Conservation (phyloP, 2,797 vertebrate species). For the Melanotaenia pygmaea region DNA sequence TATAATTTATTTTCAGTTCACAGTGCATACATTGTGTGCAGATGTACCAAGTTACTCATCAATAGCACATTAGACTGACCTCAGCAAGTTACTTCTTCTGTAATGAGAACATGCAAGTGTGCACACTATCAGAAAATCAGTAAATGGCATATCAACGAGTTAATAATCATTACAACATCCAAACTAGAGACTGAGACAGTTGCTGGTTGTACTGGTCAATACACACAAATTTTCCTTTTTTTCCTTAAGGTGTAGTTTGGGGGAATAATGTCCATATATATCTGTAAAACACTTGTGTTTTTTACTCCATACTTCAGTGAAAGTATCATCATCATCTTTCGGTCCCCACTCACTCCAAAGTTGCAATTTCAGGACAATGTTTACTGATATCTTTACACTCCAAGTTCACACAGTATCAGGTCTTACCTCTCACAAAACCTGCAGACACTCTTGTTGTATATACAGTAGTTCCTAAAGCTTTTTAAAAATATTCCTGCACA, state of each 20-base stretch:
- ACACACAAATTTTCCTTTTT: slow-evolving; percentile 1
- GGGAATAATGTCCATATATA: slow-evolving; percentile 9
- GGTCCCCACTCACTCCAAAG: slow-evolving; percentile 8
- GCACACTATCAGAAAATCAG: slow-evolving; percentile 48
- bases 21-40: slow-evolving; percentile 82
- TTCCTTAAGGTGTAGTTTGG: background rate
- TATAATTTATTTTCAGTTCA: slow-evolving; percentile 82
- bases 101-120: slow-evolving; percentile 76
- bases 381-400: background rate
- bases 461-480: slow-evolving; percentile 34
- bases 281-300: slow-evolving; percentile 9
- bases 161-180: slow-evolving; percentile 42
- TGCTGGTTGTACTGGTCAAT: slow-evolving; percentile 21
- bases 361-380: slow-evolving; percentile 22
- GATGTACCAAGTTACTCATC: slow-evolving; percentile 71
- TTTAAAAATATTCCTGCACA: slow-evolving; percentile 19
- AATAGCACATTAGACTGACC: slow-evolving; percentile 73
- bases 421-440: background rate
- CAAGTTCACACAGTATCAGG: background rate
- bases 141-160: slow-evolving; percentile 42
- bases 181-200: slow-evolving; percentile 24
- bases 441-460: slow-evolving; percentile 20
- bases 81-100: slow-evolving; percentile 58
- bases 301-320: slow-evolving; percentile 5
- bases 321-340: slow-evolving; percentile 50